Evolutionary conservation across 2,797 vertebrate species (phyloP), one percentile per base, ranked within the genome.

Genomic region (Pangasius larnaudii): DNA sequence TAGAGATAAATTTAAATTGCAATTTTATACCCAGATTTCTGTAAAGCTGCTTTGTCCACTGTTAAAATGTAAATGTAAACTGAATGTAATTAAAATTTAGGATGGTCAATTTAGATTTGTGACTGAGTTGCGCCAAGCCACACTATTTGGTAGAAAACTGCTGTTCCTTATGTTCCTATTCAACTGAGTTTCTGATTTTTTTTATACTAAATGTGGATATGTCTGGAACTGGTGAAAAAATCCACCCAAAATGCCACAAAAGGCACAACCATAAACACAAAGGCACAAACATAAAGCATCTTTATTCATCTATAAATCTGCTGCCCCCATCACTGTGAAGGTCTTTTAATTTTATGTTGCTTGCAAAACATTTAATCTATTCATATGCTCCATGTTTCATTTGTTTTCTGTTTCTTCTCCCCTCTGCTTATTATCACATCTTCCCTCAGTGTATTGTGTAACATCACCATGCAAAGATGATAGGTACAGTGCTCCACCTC

Each of bases 391-490:
- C 91, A 86, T 91, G 90, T 92, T 85, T 92, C 93, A 85, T 91
- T 94, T 93, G 93, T 93, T 93, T 96, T 74, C 72, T 79, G n/a
- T 89, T 51, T 88, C 56, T 85, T 94, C 93, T 96, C 93, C 95
- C 91, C 93, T 93, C 87, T 83, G 84, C 89, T 53, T 56, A 18
- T 80, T 13, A 14, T 80, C 33, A 59, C 63, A 65, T 75, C 63
- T 78, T 75, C 27, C n/a, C 56, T 46, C 97, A 99, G 98, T 99
- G 95, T 99, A 99, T 96, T 99, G 98, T 97, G 96, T 99, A 95
- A 99, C 98, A 89, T 98, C 98, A 94, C 96, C 98, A 94, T 94
- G 97, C 96, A 98, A 97, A 97, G 98, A 98, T 89, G 97, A 97
- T 96, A 97, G 97, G 96, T 98, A 97, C 96, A 97, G 97, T 95